Evolutionary conservation across 2,113 vertebrate genomes (phyloP).

Genomic region (Oreochromis tanganicae): DNA sequence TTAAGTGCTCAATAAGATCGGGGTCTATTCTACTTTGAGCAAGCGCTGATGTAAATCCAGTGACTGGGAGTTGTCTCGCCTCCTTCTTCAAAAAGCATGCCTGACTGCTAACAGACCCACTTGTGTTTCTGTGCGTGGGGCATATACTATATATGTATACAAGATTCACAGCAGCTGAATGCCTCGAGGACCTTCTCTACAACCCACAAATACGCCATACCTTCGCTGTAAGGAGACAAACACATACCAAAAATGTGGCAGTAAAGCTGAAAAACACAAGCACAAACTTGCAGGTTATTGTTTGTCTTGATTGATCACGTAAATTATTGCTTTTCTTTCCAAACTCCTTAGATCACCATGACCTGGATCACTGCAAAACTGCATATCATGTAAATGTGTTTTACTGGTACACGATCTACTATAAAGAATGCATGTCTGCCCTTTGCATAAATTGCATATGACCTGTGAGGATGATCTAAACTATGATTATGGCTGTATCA

Average conservation of each 20-base stretch:
- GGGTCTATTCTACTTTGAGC: background rate
- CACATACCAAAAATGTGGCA: background rate
- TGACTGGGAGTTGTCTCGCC: background rate
- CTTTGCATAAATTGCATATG: conserved; percentile 5
- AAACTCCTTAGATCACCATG: accelerated
- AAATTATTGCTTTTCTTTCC: background rate
- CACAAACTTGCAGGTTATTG: background rate
- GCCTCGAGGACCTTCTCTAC: background rate
- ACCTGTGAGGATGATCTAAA: background rate
- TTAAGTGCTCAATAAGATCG: background rate
- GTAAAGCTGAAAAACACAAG: background rate
- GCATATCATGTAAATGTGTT: background rate
- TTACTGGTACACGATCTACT: background rate
- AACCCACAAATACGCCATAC: background rate
- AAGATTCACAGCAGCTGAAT: background rate
- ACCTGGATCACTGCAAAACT: background rate
- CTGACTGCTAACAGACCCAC: background rate
- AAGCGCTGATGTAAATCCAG: background rate
- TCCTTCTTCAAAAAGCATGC: background rate
- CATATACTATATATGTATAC: background rate
- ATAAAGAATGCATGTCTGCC: background rate
- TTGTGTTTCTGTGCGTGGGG: background rate
- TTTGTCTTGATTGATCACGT: background rate
- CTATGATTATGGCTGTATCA: conserved; percentile 10
- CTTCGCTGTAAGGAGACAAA: background rate